Base-by-base conservation (phyloP, 2,888 invertebrate species). In the Caenorhabditis japonica region DNA sequence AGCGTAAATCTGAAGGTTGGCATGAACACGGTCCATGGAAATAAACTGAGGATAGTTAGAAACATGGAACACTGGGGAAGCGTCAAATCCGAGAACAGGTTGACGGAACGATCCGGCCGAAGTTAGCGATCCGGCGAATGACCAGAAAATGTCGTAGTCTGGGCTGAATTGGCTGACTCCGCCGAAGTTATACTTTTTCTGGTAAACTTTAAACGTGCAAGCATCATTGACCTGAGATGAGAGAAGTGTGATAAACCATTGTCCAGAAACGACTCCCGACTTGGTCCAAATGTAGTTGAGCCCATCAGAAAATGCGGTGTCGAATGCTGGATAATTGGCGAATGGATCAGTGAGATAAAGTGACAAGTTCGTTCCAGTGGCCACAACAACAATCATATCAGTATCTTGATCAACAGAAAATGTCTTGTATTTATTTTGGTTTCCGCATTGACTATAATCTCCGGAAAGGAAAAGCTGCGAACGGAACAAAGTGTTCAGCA, bases 141-240 rank as follows among this genome's bases (percentile, higher is more conserved):
- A 68, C 80, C 80, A 80, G 76, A 80, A 80, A 36, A 79, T 60
- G 17, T 76, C 80, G 36, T 69, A 75, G 30, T 76, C 64, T 17
- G 68, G 66, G n/a, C 43, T 66, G 53, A 41, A 75, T 30, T 62
- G 27, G 23, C 49, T 46, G 13, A 27, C 34, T 38, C 70, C 68
- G 21, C 60, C 52, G 19, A 66, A 55, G 59, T 79, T 75, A 68
- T 51, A 75, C 23, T 69, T 69, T 69, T 76, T 75, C 41, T 78
- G 80, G 19, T 71, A 80, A 25, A 80, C 75, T 38, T 78, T 78
- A 62, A 75, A 77, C 7, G 66, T 61, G 62, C 83, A 83, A 15
- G 76, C 46, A 30, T 68, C 44, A 23, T 53, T 66, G 25, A 53
- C 27, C 1, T 43, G 17, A 7, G 19, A 8, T 10, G 76, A 51